Evolutionary conservation across 2,113 vertebrate genomes (phyloP), one percentile per base, ranked within the genome.

Genomic region (Dicerorhinus sumatrensis): DNA sequence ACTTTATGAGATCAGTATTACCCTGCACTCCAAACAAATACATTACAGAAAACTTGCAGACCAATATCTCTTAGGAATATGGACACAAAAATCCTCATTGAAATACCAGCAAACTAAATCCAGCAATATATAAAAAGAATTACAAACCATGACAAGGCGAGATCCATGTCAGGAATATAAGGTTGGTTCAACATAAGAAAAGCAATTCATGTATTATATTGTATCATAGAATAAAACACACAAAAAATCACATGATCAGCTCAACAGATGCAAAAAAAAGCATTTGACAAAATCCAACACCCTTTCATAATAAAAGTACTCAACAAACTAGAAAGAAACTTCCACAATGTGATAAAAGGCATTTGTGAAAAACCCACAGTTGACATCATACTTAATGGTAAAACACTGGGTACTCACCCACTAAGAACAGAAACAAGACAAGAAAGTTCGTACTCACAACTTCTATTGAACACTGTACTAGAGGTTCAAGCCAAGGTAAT

Each of bases 371-470:
- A 93, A 67, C 36, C 29, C 8, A 20, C 33, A 51, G 25, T 73
- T 58, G 84, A 92, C 18, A 60, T 33, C 42, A 70, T 16, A 42
- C 69, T 89, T 56, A 84, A 48, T 77, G 25, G 56, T 81, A 11
- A 91, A 94, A 73, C 18, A 65, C 58, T 65, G 20, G 29, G 36
- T n/a, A 39, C 17, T 82, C 94, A 56, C 33, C 42, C 54, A 88
- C 56, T 69, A 84, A 95, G 36, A 65, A 75, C 0, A 65, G 69
- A 95, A 94, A 81, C 14, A 85, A 94, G 51, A 76, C 48, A 77
- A 94, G 31, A 86, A 70, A 58, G 58, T 46, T 29, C 88, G n/a
- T 27, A 84, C 79, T 95, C 72, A 75, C 84, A 62, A 95, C 62
- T 92, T 77, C 54, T 56, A 70, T 8, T 95, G 70, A 89, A 95